phyloP scores from a whole-genome alignment of 2,797 vertebrate species.

The Pangasius sanitwongsei region DNA sequence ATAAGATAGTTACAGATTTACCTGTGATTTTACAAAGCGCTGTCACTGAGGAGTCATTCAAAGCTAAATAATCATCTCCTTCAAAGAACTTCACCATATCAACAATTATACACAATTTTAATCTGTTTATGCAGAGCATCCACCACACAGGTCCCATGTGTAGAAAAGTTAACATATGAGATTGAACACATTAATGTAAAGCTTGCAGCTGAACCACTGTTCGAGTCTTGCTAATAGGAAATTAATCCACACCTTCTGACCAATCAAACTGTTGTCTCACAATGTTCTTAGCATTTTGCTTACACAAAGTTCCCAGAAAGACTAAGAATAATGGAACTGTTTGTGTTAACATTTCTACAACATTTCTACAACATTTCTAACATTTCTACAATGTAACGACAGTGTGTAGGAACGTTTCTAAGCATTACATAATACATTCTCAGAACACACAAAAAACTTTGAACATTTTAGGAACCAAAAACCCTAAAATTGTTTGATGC shows the following conservation, averaged over 20 bases:
- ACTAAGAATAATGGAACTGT: neutral
- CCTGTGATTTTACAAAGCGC: neutral
- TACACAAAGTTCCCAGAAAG: neutral
- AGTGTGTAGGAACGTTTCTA: neutral
- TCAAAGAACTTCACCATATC: neutral
- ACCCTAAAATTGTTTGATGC: neutral
- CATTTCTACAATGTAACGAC: neutral
- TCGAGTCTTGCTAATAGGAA: neutral
- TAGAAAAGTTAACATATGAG: neutral
- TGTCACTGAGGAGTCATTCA: neutral
- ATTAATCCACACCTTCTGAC: neutral
- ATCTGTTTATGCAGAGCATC: neutral
- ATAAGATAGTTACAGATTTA: neutral
- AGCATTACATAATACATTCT: neutral
- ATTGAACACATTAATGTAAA: neutral
- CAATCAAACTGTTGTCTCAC: neutral
- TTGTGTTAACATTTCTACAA: neutral
- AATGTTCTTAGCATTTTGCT: neutral
- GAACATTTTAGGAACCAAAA: neutral
- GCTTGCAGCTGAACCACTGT: neutral
- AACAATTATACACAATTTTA: neutral
- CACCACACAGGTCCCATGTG: neutral
- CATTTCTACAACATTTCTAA: too few relatives aligned
- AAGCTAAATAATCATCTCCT: neutral
- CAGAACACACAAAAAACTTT: neutral